Conservation (phyloP, 2,888 invertebrate species). For the Lordiphosa andalusiaca region DNA sequence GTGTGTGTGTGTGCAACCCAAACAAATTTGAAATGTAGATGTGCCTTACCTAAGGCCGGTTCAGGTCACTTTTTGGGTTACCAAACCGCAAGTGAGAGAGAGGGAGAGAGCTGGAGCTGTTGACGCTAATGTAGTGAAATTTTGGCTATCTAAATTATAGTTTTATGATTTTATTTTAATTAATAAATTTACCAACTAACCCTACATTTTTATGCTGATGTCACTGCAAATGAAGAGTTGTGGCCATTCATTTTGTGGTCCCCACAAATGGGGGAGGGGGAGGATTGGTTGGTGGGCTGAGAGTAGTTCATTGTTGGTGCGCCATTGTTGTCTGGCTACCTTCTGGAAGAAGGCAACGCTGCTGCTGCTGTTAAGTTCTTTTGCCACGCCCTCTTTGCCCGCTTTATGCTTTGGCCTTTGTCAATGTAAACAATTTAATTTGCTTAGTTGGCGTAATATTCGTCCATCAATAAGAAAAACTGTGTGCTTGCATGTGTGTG, state of each 20-base stretch:
- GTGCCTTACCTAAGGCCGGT: constrained; percentile 32
- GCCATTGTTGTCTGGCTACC: constrained; percentile 60
- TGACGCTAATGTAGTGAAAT: constrained; percentile 23
- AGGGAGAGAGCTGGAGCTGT: no score
- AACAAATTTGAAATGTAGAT: constrained; percentile 26
- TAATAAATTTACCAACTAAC: no score
- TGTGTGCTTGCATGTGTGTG: constrained; percentile 24
- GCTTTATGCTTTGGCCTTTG: constrained; percentile 23
- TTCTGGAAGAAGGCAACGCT: constrained; percentile 18
- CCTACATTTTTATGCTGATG: background rate
- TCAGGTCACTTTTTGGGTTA: constrained; percentile 21
- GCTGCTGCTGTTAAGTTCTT: constrained; percentile 22
- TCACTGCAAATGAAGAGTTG: constrained; percentile 34
- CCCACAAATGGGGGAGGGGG: constrained; percentile 23
- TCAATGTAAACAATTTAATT: constrained; percentile 72
- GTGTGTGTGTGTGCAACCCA: constrained; percentile 3
- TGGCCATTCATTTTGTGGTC: constrained; percentile 48
- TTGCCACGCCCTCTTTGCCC: constrained; percentile 16
- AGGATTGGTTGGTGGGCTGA: background rate
- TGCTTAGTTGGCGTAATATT: constrained; percentile 74
- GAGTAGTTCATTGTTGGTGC: no score
- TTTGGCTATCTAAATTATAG: constrained; percentile 4
- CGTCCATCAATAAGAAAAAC: constrained; percentile 60
- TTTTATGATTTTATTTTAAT: no score
- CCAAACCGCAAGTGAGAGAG: constrained; percentile 38